phyloP scores from a whole-genome alignment of 35 echinoderm and acorn worm genomes.

The Ophiothrix spiculata region DNA sequence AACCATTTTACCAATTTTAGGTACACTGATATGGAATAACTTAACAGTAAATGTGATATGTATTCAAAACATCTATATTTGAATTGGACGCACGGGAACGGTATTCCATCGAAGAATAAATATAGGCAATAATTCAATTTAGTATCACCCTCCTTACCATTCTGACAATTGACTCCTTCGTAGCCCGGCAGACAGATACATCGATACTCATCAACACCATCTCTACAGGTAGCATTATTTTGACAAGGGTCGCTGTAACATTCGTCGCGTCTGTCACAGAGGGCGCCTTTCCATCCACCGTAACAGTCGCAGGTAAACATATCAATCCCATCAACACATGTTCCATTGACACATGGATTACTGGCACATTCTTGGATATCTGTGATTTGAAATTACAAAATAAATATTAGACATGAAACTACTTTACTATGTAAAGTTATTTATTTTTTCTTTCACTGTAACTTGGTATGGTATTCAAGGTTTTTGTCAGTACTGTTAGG shows the following conservation, averaged over 20 bases:
- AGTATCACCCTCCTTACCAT: slow-evolving; percentile 34
- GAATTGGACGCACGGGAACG: too few species aligned
- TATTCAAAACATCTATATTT: background rate
- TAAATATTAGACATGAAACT: too few species aligned
- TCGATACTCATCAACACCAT: slow-evolving; percentile 35
- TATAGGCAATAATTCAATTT: background rate
- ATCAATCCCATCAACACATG: slow-evolving; percentile 48
- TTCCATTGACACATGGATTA: slow-evolving; percentile 68
- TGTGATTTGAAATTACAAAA: too few species aligned
- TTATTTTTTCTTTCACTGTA: too few species aligned
- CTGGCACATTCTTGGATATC: slow-evolving; percentile 83
- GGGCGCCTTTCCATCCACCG: slow-evolving; percentile 33
- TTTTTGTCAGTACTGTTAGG: background rate
- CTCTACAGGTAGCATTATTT: slow-evolving; percentile 64
- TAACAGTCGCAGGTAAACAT: slow-evolving; percentile 52
- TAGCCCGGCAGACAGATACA: slow-evolving; percentile 63
- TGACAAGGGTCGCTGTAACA: slow-evolving; percentile 46
- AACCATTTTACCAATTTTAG: background rate
- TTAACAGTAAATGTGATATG: background rate
- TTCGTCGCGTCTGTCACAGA: slow-evolving; percentile 55
- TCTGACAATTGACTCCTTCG: slow-evolving; percentile 65
- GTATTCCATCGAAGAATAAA: background rate
- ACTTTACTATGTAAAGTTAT: too few species aligned
- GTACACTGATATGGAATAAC: background rate
- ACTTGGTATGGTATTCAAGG: too few species aligned